Evolutionary conservation across 2,888 invertebrate genomes (phyloP), one percentile per base, ranked within the genome.

Genomic region (Eupithecia dodoneata): DNA sequence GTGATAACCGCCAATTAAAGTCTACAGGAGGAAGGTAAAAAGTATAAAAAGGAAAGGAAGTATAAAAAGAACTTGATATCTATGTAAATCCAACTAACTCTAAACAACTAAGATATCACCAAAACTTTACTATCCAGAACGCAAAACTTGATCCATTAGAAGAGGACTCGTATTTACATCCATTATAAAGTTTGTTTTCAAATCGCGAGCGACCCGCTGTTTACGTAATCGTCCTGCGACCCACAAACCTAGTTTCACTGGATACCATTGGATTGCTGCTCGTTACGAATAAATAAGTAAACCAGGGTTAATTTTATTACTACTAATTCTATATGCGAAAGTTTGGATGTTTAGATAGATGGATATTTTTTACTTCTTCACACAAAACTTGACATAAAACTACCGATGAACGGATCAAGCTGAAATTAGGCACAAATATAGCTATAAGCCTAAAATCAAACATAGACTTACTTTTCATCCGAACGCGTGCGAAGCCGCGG

Each of bases 181-280:
- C 65, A 78, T 77, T 79, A 72, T 71, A 79, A 59, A 76, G 66
- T 76, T 77, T 73, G 59, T 72, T 78, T 67, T 76, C 66, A 67
- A 74, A 76, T 74, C 66, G 71, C 47, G 72, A 73, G 76, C 75
- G 74, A 71, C 77, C 76, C 72, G 75, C 73, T 77, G 79, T 76
- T 79, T 82, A 78, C 71, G 79, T 80, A 82, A 84, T 79, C 78
- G 85, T 88, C 88, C 93, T 92, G 85, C 88, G 93, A 92, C 92
- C 93, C 83, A 92, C 79, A 91, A 91, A 92, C 92, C 92, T 80
- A 87, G 81, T 90, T 92, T n/a, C 67, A 63, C n/a, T 44, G 76
- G 65, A 74, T 52, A 71, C 75, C 74, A 72, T 13, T 71, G 80
- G 80, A 72, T 75, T 73, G 67, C 70, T 45, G 12, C 30, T n/a